phyloP scores from a whole-genome alignment of 2,797 vertebrate genomes.

The Enteromius afrohamiltoni region DNA sequence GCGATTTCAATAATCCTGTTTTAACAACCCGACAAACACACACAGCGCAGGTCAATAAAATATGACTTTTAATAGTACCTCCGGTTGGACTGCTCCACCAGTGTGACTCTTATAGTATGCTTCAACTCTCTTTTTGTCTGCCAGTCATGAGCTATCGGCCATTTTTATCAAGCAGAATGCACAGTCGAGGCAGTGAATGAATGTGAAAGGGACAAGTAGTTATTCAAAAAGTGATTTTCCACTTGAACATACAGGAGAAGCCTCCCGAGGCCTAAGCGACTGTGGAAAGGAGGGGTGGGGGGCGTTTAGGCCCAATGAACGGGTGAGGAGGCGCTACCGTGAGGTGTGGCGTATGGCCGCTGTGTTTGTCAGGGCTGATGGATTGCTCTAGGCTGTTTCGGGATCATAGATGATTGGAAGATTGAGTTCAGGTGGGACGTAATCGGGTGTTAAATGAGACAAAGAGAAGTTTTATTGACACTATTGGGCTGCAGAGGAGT shows the following conservation, averaged over 20 bases:
- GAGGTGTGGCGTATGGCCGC: constrained; percentile 44
- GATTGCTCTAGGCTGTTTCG: constrained; percentile 68
- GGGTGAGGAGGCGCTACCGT: constrained; percentile 29
- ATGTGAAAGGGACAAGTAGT: constrained; percentile 28
- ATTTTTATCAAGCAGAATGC: constrained; percentile 41
- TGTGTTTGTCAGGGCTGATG: constrained; percentile 67
- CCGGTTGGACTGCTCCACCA: constrained; percentile 31
- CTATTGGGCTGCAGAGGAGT: constrained; percentile 53
- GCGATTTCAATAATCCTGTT: constrained; percentile 59
- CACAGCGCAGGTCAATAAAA: constrained; percentile 33
- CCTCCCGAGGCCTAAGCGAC: constrained; percentile 25
- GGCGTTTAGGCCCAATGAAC: constrained; percentile 43
- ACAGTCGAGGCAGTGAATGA: constrained; percentile 24
- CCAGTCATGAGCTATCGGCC: constrained; percentile 29
- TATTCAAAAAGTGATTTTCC: constrained; percentile 46
- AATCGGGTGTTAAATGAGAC: constrained; percentile 74
- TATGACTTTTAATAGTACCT: constrained; percentile 38
- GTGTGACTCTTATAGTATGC: constrained; percentile 21
- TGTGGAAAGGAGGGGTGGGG: constrained; percentile 17
- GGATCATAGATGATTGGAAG: constrained; percentile 69
- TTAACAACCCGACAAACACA: constrained; percentile 40
- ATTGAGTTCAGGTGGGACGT: constrained; percentile 72
- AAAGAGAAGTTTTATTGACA: constrained; percentile 66
- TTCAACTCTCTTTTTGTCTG: constrained; percentile 14
- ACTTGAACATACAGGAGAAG: constrained; percentile 47